Evolutionary conservation across 2,797 vertebrate species (phyloP).

Genomic region (Urosaurus nigricauda): DNA sequence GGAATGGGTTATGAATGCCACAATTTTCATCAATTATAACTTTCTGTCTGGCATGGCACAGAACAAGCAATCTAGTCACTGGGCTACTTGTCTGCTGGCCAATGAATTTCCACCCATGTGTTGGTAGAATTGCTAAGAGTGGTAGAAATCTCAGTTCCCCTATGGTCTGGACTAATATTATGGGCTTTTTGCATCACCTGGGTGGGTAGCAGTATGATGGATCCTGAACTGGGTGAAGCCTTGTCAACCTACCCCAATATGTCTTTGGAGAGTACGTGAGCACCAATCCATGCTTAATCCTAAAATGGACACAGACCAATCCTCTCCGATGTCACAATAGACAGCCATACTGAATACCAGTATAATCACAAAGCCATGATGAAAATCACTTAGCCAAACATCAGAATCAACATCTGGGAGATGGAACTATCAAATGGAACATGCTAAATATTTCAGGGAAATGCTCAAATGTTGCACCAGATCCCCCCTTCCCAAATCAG

Average conservation of each 20-base stretch:
- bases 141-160: background rate
- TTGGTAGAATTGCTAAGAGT: background rate
- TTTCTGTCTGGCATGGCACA: background rate
- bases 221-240: background rate
- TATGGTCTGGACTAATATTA: background rate
- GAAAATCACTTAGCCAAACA: background rate
- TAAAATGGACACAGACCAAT: background rate
- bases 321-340: background rate
- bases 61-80: background rate
- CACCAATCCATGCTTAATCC: background rate
- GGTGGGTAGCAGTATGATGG: background rate
- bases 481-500: background rate
- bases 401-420: background rate
- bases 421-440: background rate
- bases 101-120: background rate
- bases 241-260: background rate
- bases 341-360: background rate
- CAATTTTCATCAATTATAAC: background rate
- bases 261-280: background rate
- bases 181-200: background rate
- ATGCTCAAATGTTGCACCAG: background rate
- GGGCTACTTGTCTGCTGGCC: background rate
- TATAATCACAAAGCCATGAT: background rate
- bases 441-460: background rate
- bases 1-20: background rate